Conservation (phyloP, 53 echinoderm and acorn worm genomes). For the Holothuria leucospilota region DNA sequence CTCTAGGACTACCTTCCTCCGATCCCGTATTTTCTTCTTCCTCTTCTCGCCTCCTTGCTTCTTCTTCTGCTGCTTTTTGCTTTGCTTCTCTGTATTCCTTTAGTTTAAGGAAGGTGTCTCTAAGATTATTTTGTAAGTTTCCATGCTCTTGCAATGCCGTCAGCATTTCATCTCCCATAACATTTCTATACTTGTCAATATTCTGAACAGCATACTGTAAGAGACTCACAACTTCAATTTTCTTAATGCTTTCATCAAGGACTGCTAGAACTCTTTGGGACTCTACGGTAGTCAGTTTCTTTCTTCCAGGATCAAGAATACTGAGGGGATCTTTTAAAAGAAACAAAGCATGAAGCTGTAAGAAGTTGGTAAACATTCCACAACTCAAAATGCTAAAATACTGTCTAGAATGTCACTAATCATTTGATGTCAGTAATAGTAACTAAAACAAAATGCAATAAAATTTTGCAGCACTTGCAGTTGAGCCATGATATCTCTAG, state of each 20-base stretch:
- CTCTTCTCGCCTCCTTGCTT: conserved; percentile 5
- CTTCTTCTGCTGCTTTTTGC: conserved; percentile 11
- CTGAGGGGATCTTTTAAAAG: conserved; percentile 78
- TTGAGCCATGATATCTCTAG: too few relatives aligned
- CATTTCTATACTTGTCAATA: conserved; percentile 74
- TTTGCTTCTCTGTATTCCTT: conserved; percentile 45
- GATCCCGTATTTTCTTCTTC: conserved; percentile 42
- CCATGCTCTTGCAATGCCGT: conserved; percentile 79
- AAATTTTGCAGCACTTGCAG: too few relatives aligned
- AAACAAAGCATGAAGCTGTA: not conserved
- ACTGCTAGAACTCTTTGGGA: conserved; percentile 95
- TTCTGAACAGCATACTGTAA: conserved; percentile 78
- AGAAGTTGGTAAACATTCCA: too few relatives aligned
- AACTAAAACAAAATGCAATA: too few relatives aligned
- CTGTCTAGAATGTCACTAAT: too few relatives aligned
- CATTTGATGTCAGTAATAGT: too few relatives aligned
- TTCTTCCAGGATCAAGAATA: conserved; percentile 93
- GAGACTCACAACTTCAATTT: conserved; percentile 80
- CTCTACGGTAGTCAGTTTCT: conserved; percentile 95
- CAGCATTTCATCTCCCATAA: conserved; percentile 80
- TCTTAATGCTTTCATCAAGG: conserved; percentile 87
- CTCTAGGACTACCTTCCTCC: conserved; percentile 38
- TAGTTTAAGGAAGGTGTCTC: conserved; percentile 69
- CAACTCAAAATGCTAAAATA: too few relatives aligned
- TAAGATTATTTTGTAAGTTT: conserved; percentile 68